These are phyloP conservation scores for Orgyia antiqua DNA, from an alignment of 2,888 invertebrate species.

Conservation along the genomic window DNA sequence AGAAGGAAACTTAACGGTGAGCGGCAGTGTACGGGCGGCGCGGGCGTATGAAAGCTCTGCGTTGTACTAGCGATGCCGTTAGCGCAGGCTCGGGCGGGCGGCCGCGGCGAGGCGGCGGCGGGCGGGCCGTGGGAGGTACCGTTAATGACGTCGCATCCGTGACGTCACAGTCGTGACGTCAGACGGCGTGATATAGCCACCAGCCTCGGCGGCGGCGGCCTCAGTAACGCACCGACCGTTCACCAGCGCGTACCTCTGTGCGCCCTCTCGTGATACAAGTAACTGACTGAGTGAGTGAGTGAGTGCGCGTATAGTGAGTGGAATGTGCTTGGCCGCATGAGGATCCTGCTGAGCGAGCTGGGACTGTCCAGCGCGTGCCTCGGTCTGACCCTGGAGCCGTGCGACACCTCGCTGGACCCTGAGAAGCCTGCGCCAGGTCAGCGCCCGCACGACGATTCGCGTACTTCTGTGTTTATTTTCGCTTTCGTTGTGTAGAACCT, in stretches of 20 bases:
- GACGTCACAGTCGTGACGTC: slow-evolving; percentile 74
- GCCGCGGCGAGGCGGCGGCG: slow-evolving; percentile 54
- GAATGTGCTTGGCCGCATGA: slow-evolving; percentile 77
- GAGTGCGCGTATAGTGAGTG: slow-evolving; percentile 76
- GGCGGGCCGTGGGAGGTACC: slow-evolving; percentile 77
- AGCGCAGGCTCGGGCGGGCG: slow-evolving; percentile 76
- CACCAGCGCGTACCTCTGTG: slow-evolving; percentile 66
- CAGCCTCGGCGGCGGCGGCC: slow-evolving; percentile 74
- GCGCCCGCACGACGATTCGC: slow-evolving; percentile 68
- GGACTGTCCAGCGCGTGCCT: slow-evolving; percentile 76
- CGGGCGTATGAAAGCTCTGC: slow-evolving; percentile 64
- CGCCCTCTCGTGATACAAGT: slow-evolving; percentile 54
- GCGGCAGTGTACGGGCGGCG: too few relatives aligned
- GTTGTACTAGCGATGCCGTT: slow-evolving; percentile 74
- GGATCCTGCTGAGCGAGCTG: slow-evolving; percentile 77
- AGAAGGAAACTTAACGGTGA: too few relatives aligned
- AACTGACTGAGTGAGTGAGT: slow-evolving; percentile 63
- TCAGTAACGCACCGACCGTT: slow-evolving; percentile 77
- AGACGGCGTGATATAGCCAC: slow-evolving; percentile 75
- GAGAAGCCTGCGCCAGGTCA: slow-evolving; percentile 76
- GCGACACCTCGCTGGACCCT: slow-evolving; percentile 69
- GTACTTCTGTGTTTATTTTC: slow-evolving; percentile 76
- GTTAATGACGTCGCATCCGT: slow-evolving; percentile 71
- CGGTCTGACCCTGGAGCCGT: slow-evolving; percentile 75
- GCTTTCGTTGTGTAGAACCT: slow-evolving; percentile 77